A percentile compares a stretch with the other conserved stretches of the same genome.
phyloP scores from a whole-genome alignment of 2,888 invertebrate genomes.

The Ecliptopera silaceata region DNA sequence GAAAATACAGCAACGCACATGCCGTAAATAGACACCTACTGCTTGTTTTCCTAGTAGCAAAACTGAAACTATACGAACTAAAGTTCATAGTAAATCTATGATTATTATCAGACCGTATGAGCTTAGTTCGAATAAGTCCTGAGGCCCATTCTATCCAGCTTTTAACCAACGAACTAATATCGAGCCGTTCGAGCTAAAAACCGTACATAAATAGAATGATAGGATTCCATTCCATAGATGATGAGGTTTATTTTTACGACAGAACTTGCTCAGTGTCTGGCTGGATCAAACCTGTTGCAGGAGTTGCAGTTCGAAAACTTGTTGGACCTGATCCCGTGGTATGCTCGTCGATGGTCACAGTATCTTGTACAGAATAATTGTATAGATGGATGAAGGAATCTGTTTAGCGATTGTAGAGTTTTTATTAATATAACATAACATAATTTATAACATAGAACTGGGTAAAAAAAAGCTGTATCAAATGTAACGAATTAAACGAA shows the following conservation, averaged over 20 bases:
- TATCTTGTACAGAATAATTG: constrained; percentile 15
- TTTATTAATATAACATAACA: background rate
- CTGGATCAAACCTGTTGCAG: constrained; percentile 17
- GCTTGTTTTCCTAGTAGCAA: background rate
- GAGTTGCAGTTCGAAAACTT: constrained; percentile 13
- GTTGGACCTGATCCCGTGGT: constrained; percentile 16
- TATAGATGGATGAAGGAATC: constrained; percentile 24
- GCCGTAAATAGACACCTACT: background rate
- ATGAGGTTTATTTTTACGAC: constrained; percentile 18
- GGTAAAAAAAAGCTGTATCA: no score
- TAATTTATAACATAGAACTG: no score
- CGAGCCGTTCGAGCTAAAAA: background rate
- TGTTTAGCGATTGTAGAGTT: constrained; percentile 10
- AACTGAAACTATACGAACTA: background rate
- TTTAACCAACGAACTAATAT: background rate
- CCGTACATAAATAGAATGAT: background rate
- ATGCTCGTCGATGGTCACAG: constrained; percentile 14
- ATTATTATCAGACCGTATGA: no score
- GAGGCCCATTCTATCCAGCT: background rate
- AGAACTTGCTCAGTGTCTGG: constrained; percentile 6
- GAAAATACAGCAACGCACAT: background rate
- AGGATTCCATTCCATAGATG: background rate
- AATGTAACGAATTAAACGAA: background rate
- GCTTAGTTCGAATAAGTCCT: no score
- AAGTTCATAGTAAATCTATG: background rate